Conservation (phyloP, 1,140 invertebrate genomes). For the Zaprionus camerounensis region DNA sequence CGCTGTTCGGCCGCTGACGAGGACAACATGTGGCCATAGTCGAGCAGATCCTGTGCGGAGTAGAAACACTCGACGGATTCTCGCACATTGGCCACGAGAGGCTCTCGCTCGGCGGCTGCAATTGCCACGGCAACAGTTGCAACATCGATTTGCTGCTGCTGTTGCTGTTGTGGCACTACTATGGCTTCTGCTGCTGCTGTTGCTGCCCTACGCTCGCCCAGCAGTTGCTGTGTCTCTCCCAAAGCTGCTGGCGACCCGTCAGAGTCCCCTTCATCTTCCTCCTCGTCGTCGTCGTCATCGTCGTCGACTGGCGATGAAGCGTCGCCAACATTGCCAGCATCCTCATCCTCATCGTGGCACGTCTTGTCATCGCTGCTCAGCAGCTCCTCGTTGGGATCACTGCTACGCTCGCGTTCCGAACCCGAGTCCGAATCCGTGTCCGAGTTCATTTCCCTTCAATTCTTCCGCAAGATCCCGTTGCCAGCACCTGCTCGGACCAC, state of each 20-base stretch:
- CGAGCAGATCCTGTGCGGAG: constrained; percentile 76
- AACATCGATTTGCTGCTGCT: constrained; percentile 68
- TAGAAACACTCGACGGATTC: constrained; percentile 78
- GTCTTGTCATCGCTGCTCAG: constrained; percentile 74
- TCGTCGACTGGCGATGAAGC: constrained; percentile 54
- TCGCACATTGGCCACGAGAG: constrained; percentile 60
- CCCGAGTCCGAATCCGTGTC: constrained; percentile 63
- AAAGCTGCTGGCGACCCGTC: constrained; percentile 20
- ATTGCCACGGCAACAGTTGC: constrained; percentile 1
- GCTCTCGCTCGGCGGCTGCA: constrained; percentile 7
- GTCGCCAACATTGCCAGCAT: constrained; percentile 27
- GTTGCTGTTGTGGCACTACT: constrained; percentile 50
- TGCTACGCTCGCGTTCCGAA: constrained; percentile 69
- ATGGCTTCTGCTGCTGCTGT: constrained; percentile 68
- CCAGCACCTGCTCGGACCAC: constrained; percentile 34
- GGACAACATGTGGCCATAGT: constrained; percentile 70
- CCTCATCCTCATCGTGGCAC: constrained; percentile 65
- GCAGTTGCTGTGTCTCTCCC: constrained; percentile 11
- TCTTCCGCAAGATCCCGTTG: not conserved
- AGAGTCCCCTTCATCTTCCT: constrained; percentile 17
- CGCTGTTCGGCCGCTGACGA: constrained; percentile 55
- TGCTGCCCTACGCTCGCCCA: constrained; percentile 38
- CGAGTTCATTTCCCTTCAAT: constrained; percentile 39
- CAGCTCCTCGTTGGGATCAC: constrained; percentile 73
- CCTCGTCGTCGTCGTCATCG: constrained; percentile 36